Conservation (phyloP, 2,888 invertebrate species). For the Endomychus coccineus region DNA sequence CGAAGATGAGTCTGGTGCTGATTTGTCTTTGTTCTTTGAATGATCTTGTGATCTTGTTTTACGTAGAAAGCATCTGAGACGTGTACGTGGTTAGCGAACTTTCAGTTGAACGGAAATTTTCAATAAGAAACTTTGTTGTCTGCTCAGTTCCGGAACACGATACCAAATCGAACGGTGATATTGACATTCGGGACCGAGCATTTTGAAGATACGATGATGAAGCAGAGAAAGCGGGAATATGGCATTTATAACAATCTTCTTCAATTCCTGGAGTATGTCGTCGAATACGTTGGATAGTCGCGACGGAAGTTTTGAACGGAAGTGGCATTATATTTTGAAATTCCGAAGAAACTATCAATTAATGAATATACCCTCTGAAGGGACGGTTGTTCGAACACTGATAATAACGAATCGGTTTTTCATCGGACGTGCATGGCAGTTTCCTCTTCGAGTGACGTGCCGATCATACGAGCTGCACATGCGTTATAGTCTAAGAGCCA, state of each 20-base stretch:
- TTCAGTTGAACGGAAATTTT: slow-evolving; percentile 20
- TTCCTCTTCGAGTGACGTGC: no score
- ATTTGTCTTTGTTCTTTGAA: slow-evolving; percentile 13
- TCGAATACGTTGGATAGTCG: slow-evolving; percentile 20
- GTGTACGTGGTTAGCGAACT: no score
- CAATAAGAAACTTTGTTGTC: slow-evolving; percentile 21
- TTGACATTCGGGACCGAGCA: slow-evolving; percentile 19
- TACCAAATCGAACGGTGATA: slow-evolving; percentile 23
- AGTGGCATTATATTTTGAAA: no score
- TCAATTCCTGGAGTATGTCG: slow-evolving; percentile 18
- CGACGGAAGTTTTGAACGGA: slow-evolving; percentile 12
- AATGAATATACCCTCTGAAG: no score
- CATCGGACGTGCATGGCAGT: no score
- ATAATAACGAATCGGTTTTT: no score
- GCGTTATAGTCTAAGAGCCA: no score
- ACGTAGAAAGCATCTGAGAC: no score
- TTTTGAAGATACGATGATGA: slow-evolving; percentile 24
- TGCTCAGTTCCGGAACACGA: slow-evolving; percentile 21
- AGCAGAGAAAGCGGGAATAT: slow-evolving; percentile 20
- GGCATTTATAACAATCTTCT: slow-evolving; percentile 17
- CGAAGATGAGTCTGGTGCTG: slow-evolving; percentile 6
- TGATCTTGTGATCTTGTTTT: no score
- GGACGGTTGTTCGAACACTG: no score
- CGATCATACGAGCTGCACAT: no score
- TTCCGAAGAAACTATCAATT: no score